phyloP scores from a whole-genome alignment of 2,888 invertebrate species.

The Laothoe populi region DNA sequence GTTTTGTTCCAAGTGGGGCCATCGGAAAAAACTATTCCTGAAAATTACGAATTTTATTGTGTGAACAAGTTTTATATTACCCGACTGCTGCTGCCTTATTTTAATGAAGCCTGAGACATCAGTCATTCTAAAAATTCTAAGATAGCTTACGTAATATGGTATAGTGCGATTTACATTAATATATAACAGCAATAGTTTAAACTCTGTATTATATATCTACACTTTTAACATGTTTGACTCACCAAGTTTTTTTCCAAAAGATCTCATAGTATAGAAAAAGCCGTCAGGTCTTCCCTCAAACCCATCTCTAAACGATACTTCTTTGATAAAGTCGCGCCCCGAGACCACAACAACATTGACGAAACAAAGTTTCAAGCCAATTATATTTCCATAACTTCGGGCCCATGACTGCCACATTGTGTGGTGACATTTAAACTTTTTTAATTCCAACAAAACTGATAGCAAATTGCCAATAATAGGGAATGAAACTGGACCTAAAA shows the following conservation, averaged over 20 bases:
- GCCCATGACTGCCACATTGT: conserved; percentile 86
- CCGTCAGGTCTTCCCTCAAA: conserved; percentile 90
- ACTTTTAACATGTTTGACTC: conserved; percentile 41
- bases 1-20: conserved; percentile 87
- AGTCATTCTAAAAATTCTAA: too few relatives aligned
- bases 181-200: too few relatives aligned
- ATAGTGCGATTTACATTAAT: too few relatives aligned
- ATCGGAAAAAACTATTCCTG: conserved; percentile 89
- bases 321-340: conserved; percentile 86
- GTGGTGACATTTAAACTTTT: conserved; percentile 74
- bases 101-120: neutral
- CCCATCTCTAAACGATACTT: conserved; percentile 86
- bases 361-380: conserved; percentile 87
- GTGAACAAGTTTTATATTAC: neutral
- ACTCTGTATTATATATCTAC: too few relatives aligned
- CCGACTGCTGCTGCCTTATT: neutral
- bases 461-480: conserved; percentile 72
- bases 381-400: conserved; percentile 85
- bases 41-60: conserved; percentile 24
- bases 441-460: conserved; percentile 60
- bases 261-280: conserved; percentile 88
- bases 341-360: conserved; percentile 86
- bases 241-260: conserved; percentile 89
- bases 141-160: neutral
- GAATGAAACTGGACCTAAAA: conserved; percentile 66